These are phyloP conservation scores for Apocrypta bakeri DNA, from an alignment of 1,140 invertebrate genomes.

Conservation along the genomic window DNA sequence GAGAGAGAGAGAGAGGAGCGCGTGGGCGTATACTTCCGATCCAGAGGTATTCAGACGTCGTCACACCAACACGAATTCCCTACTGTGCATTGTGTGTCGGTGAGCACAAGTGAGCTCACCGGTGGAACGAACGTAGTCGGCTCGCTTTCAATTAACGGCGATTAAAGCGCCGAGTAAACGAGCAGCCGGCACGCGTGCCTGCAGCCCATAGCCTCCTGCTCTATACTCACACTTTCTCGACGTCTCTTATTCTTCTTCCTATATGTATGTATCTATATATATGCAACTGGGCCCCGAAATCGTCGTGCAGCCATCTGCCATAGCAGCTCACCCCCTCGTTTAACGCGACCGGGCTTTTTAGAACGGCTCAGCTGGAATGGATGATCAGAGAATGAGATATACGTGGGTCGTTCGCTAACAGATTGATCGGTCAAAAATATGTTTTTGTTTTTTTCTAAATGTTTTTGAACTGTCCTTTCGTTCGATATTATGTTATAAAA, in stretches of 20 bases:
- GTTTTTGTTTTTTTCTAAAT: no score
- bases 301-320: slow-evolving; percentile 39
- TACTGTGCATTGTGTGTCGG: neutral
- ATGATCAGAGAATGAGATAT: neutral
- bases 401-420: no score
- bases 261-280: neutral
- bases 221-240: no score
- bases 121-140: neutral
- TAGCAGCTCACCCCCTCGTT: neutral
- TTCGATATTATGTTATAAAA: no score
- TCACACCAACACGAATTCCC: neutral
- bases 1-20: no score
- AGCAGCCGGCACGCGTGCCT: slow-evolving; percentile 49
- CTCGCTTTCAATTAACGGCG: slow-evolving; percentile 50
- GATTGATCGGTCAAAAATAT: no score
- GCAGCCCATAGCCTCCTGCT: neutral
- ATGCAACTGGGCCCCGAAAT: neutral
- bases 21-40: neutral
- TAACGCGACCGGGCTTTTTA: neutral
- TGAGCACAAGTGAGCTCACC: neutral
- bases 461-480: no score
- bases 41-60: neutral
- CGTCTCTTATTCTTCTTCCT: neutral
- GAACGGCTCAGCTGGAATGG: neutral
- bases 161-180: slow-evolving; percentile 48